Percentiles rank a stretch among this genome's conserved stretches.
phyloP scores from a whole-genome alignment of 2,113 vertebrate species.

The Copsychus sechellarum region DNA sequence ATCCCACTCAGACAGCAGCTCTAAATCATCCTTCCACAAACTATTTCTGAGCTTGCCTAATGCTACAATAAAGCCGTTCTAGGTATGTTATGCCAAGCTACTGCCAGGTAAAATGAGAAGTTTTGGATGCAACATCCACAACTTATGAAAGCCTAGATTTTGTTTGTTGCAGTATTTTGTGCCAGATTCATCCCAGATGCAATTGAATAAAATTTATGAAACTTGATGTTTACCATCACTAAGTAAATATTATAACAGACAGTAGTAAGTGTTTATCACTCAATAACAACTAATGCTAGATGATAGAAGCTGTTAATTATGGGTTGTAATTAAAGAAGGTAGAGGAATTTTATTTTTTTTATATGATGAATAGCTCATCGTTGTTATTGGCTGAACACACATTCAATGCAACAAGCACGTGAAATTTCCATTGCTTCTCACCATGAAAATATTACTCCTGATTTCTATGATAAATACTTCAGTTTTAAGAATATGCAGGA shows the following conservation, averaged over 20 bases:
- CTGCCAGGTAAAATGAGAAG: conserved; percentile 9
- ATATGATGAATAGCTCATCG: not conserved
- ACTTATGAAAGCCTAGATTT: conserved; percentile 11
- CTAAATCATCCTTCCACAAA: not conserved
- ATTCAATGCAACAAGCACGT: not conserved
- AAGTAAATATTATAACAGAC: not conserved
- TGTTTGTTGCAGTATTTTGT: not conserved
- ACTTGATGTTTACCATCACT: not conserved
- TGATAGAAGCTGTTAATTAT: conserved; percentile 9
- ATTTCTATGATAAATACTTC: conserved; percentile 6
- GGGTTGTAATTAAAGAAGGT: not conserved
- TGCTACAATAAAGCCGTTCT: not conserved
- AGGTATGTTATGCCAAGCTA: not conserved
- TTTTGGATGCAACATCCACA: not conserved
- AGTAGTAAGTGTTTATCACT: not conserved
- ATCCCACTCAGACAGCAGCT: not conserved
- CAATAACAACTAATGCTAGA: not conserved
- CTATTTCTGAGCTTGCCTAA: conserved; percentile 9
- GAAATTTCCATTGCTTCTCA: not conserved
- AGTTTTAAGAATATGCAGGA: not conserved
- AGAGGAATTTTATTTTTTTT: not conserved
- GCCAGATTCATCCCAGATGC: not conserved
- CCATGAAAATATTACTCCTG: not conserved
- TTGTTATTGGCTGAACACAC: not conserved
- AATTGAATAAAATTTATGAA: conserved; percentile 9